These are phyloP conservation scores for Indicator maculatus DNA, from an alignment of 2,113 vertebrate species.

Conservation along the genomic window DNA sequence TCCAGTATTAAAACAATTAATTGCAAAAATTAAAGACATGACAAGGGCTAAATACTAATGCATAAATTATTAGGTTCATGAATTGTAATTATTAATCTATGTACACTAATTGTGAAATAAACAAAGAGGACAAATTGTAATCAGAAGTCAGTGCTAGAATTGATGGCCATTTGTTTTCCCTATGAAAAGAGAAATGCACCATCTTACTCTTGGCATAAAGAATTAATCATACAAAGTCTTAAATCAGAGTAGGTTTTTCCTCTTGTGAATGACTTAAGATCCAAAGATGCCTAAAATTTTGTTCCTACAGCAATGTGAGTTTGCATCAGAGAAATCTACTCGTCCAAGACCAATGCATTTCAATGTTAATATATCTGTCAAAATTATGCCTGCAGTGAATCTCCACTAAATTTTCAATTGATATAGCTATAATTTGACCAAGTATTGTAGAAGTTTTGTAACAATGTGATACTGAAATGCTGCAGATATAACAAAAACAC, in stretches of 20 bases:
- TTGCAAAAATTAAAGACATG: conserved; percentile 79
- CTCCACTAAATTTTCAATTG: background rate
- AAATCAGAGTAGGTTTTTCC: background rate
- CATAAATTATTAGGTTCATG: conserved; percentile 78
- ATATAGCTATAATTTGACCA: background rate
- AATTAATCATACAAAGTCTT: background rate
- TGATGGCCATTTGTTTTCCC: conserved; percentile 44
- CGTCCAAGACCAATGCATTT: background rate
- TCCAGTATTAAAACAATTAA: conserved; percentile 79
- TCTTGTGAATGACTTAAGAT: background rate
- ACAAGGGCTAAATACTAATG: conserved; percentile 75
- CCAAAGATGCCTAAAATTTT: background rate
- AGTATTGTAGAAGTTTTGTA: background rate
- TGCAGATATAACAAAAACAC: background rate
- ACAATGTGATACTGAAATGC: background rate
- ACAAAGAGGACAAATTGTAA: conserved; percentile 62
- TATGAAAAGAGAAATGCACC: background rate
- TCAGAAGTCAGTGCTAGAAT: conserved; percentile 53
- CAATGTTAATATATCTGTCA: background rate
- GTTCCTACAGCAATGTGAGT: background rate
- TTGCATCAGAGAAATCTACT: background rate
- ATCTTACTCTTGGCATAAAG: background rate
- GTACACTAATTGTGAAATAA: conserved; percentile 70
- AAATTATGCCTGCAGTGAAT: background rate
- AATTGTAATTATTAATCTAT: conserved; percentile 78